A percentile compares a stretch with the other conserved stretches of the same genome.
Evolutionary conservation across 2,113 vertebrate genomes (phyloP).

Genomic region (Mixornis gularis): DNA sequence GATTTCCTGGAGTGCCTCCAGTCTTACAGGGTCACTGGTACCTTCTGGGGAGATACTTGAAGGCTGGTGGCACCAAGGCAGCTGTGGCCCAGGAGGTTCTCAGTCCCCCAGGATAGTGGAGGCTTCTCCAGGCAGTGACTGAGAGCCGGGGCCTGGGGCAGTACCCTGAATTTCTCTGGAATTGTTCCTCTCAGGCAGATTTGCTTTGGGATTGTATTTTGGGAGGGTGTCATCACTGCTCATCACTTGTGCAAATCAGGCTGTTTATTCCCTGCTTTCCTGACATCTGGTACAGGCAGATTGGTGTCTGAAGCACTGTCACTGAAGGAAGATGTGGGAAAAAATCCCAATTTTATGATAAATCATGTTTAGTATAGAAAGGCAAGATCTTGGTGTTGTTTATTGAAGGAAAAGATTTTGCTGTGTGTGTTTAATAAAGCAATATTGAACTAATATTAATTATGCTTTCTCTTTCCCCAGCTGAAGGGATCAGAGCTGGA

Average conservation of each 20-base stretch:
- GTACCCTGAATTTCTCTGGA: neutral
- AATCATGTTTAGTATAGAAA: neutral
- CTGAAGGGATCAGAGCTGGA: slow-evolving; percentile 91
- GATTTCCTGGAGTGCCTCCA: neutral
- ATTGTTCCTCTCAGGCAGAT: neutral
- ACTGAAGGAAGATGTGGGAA: neutral
- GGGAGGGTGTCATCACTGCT: neutral
- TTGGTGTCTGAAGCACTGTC: neutral
- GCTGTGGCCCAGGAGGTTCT: neutral
- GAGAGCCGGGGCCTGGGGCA: neutral
- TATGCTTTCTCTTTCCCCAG: slow-evolving; percentile 55
- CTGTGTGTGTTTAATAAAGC: neutral
- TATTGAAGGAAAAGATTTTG: neutral
- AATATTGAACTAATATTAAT: neutral
- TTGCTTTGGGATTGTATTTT: neutral
- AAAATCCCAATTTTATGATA: neutral
- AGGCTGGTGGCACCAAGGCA: neutral
- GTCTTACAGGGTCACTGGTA: neutral
- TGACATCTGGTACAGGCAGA: neutral
- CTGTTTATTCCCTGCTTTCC: neutral
- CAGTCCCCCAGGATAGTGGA: too few relatives aligned
- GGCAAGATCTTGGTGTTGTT: neutral
- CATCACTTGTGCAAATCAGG: neutral
- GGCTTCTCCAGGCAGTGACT: neutral
- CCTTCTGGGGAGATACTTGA: neutral